Evolutionary conservation across 2,113 vertebrate genomes (phyloP).

Genomic region (Hippocampus abdominalis): DNA sequence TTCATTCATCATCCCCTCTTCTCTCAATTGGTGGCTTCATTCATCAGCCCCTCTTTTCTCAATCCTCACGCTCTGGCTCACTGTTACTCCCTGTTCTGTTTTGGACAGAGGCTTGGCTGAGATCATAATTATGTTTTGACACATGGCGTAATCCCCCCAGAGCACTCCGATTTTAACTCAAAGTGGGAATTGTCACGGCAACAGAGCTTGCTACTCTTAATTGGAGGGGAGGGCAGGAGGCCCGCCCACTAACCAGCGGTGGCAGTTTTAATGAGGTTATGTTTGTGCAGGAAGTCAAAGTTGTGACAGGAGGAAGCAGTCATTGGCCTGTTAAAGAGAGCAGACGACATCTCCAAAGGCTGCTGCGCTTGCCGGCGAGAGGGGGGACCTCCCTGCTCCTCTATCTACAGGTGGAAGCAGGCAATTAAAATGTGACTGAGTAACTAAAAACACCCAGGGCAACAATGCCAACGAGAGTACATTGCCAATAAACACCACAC

Average conservation of each 20-base stretch:
- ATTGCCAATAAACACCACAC: slow-evolving; percentile 52
- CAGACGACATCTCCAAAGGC: slow-evolving; percentile 67
- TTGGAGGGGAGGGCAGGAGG: slow-evolving; percentile 72
- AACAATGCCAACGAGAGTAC: slow-evolving; percentile 37
- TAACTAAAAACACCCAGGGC: slow-evolving; percentile 45
- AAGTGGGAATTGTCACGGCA: slow-evolving; percentile 70
- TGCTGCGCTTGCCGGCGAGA: slow-evolving; percentile 59
- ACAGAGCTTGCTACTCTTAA: slow-evolving; percentile 72
- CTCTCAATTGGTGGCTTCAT: slow-evolving; percentile 46
- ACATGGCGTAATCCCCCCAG: slow-evolving; percentile 66
- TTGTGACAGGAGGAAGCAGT: slow-evolving; percentile 74
- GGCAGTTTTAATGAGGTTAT: slow-evolving; percentile 76
- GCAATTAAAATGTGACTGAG: slow-evolving; percentile 68
- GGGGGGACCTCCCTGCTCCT: slow-evolving; percentile 54
- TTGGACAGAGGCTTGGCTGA: slow-evolving; percentile 63
- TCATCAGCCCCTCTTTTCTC: slow-evolving; percentile 3
- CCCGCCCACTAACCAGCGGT: slow-evolving; percentile 65
- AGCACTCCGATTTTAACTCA: slow-evolving; percentile 68
- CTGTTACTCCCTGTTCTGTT: slow-evolving; percentile 34
- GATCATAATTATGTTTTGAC: slow-evolving; percentile 75
- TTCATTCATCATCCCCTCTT: too few species aligned
- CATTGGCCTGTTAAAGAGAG: slow-evolving; percentile 69
- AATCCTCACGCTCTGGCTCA: slow-evolving; percentile 18
- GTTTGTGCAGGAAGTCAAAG: slow-evolving; percentile 71
- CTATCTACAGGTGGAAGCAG: slow-evolving; percentile 68